Conservation (phyloP, 2,888 invertebrate genomes). For the Ophion ventricosus region DNA sequence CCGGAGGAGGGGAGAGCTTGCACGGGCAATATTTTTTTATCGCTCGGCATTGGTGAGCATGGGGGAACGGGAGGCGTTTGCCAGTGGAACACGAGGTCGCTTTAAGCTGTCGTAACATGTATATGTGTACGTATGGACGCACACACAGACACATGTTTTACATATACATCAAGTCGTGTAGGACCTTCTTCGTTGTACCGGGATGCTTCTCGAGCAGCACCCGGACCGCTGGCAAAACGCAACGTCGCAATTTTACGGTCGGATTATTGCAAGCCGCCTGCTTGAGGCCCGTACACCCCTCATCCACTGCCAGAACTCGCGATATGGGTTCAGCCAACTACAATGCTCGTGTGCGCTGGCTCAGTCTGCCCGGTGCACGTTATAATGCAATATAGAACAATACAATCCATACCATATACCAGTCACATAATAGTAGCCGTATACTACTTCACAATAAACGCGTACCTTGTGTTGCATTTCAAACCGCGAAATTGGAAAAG, state of each 20-base stretch:
- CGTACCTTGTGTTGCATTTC: conserved; percentile 53
- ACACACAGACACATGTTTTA: background rate
- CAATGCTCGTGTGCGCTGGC: conserved; percentile 2
- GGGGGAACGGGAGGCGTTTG: conserved; percentile 21
- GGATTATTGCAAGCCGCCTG: conserved; percentile 64
- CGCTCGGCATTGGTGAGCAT: conserved; percentile 32
- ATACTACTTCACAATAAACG: conserved; percentile 29
- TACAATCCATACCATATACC: conserved; percentile 36
- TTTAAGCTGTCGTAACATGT: conserved; percentile 1
- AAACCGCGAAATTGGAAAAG: conserved; percentile 57
- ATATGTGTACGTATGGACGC: background rate
- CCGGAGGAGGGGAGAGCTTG: background rate
- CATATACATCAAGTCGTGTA: conserved; percentile 10
- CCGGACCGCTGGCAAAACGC: conserved; percentile 60
- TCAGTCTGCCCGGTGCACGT: background rate
- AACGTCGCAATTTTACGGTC: conserved; percentile 68
- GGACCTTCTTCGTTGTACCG: conserved; percentile 6
- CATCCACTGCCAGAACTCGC: conserved; percentile 37
- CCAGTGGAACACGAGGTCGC: conserved; percentile 18
- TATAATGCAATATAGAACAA: conserved; percentile 47
- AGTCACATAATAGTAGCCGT: conserved; percentile 28
- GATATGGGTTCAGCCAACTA: conserved; percentile 47
- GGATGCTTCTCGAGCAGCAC: conserved; percentile 45
- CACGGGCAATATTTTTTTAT: conserved; percentile 67
- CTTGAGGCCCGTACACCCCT: conserved; percentile 41